phyloP scores from a whole-genome alignment of 2,113 vertebrate species.

The Psilopogon haemacephalus region DNA sequence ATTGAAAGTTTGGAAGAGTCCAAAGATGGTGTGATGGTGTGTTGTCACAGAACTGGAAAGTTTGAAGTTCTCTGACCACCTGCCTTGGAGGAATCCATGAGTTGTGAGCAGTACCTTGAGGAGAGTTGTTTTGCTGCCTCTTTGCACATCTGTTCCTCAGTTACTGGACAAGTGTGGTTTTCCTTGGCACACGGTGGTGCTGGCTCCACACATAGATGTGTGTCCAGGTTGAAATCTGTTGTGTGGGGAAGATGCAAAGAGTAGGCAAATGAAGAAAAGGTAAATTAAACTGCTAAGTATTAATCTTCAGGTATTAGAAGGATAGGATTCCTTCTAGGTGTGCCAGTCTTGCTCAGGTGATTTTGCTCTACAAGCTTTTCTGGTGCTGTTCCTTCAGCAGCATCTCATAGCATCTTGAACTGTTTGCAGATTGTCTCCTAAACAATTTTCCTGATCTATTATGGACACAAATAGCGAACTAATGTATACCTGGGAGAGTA shows the following conservation, averaged over 20 bases:
- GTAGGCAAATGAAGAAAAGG: not conserved
- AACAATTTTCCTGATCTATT: not conserved
- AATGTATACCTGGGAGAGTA: not conserved
- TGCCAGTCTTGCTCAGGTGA: not conserved
- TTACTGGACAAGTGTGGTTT: not conserved
- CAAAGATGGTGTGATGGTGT: not conserved
- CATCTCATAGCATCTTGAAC: not conserved
- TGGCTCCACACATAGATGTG: rapidly evolving
- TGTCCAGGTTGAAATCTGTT: not conserved
- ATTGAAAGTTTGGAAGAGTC: not conserved
- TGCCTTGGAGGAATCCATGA: rapidly evolving
- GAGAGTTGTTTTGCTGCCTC: not conserved
- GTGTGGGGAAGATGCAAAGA: not conserved
- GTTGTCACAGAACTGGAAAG: not conserved
- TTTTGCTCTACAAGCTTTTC: not conserved
- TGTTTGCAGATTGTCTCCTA: not conserved
- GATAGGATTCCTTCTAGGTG: not conserved
- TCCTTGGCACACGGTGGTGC: rapidly evolving
- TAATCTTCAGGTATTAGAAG: not conserved
- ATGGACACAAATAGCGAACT: not conserved
- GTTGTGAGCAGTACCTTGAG: not conserved
- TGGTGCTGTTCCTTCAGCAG: not conserved
- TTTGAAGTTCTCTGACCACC: not conserved
- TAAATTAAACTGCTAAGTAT: not conserved
- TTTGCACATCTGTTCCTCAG: not conserved